Conservation (phyloP, 2,797 vertebrate species). For the Acanthopagrus latus region DNA sequence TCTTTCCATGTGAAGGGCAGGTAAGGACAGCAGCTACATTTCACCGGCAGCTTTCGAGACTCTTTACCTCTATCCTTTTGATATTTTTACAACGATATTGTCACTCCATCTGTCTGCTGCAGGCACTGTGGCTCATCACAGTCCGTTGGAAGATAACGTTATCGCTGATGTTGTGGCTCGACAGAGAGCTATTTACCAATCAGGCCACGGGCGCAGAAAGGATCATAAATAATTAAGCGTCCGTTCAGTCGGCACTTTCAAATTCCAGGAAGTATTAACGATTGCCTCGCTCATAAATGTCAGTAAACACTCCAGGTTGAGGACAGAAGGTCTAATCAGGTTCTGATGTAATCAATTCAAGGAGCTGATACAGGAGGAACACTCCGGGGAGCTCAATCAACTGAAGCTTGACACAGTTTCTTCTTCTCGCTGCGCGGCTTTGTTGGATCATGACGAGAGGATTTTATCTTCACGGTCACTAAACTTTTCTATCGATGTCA, state of each 20-base stretch:
- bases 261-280: conserved; percentile 71
- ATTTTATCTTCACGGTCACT: conserved; percentile 58
- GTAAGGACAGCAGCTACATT: conserved; percentile 32
- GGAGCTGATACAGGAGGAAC: conserved; percentile 57
- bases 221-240: conserved; percentile 74
- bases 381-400: conserved; percentile 60
- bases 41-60: conserved; percentile 32
- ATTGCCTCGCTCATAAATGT: conserved; percentile 63
- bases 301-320: conserved; percentile 72
- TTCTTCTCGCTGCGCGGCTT: conserved; percentile 34
- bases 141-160: conserved; percentile 31
- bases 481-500: conserved; percentile 55
- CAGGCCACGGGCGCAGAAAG: conserved; percentile 56
- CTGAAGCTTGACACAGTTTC: conserved; percentile 33
- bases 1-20: conserved; percentile 41
- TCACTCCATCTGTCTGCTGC: conserved; percentile 43
- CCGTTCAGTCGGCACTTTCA: conserved; percentile 62
- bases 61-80: background rate
- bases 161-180: conserved; percentile 44
- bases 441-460: conserved; percentile 44
- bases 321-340: conserved; percentile 65
- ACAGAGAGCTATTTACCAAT: conserved; percentile 68
- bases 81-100: conserved; percentile 44
- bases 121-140: conserved; percentile 27
- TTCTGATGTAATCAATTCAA: conserved; percentile 73